phyloP scores from a whole-genome alignment of 2,888 invertebrate genomes.

The Ennomos erosarius region DNA sequence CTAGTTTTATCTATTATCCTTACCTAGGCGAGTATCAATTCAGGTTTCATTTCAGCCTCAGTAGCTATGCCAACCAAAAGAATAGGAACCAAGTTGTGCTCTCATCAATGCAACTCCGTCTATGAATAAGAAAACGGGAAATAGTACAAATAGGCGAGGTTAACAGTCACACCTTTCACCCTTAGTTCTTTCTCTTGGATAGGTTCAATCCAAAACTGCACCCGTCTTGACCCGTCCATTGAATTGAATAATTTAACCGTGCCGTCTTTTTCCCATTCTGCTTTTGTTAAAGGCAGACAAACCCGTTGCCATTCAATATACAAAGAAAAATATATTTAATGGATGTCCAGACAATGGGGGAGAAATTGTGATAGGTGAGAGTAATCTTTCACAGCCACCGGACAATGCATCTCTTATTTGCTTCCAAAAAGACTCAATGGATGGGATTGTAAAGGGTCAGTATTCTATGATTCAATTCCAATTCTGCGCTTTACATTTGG shows the following conservation, averaged over 20 bases:
- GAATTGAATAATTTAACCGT: conserved; percentile 71
- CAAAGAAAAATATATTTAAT: conserved; percentile 73
- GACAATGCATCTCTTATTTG: conserved; percentile 70
- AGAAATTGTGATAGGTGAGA: conserved; percentile 85
- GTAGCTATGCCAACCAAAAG: conserved; percentile 26
- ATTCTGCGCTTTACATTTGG: conserved; percentile 65
- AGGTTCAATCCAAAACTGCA: conserved; percentile 43
- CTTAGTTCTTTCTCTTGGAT: conserved; percentile 30
- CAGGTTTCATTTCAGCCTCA: conserved; percentile 36
- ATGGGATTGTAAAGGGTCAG: conserved; percentile 74
- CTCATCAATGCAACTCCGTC: conserved; percentile 25
- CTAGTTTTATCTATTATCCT: conserved; percentile 25
- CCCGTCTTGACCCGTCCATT: conserved; percentile 65
- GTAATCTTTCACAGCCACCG: conserved; percentile 74
- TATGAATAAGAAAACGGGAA: conserved; percentile 36
- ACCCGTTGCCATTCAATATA: conserved; percentile 68
- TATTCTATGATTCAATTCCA: conserved; percentile 53
- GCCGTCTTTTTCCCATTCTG: conserved; percentile 72
- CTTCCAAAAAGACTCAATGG: conserved; percentile 63
- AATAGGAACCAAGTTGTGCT: conserved; percentile 23
- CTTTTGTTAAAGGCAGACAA: conserved; percentile 72
- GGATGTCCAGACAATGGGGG: conserved; percentile 75
- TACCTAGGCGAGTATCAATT: conserved; percentile 27
- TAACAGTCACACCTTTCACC: conserved; percentile 39
- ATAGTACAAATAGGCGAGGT: conserved; percentile 40